Conservation (phyloP, 1,140 invertebrate genomes). For the Drosophila subobscura region DNA sequence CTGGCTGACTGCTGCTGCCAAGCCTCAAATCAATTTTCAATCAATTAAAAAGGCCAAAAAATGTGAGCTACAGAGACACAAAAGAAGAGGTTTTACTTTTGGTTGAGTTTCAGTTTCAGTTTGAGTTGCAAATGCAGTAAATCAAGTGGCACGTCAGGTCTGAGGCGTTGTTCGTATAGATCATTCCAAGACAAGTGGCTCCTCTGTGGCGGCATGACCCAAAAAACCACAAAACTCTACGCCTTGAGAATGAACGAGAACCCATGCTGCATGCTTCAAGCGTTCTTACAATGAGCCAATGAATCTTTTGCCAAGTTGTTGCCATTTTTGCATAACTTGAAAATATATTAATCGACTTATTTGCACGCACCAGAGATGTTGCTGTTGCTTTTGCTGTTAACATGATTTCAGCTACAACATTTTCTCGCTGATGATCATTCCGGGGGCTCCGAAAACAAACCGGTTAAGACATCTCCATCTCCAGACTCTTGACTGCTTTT, state of each 20-base stretch:
- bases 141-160: conserved; percentile 17
- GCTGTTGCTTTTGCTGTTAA: conserved; percentile 49
- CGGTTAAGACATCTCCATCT: conserved; percentile 49
- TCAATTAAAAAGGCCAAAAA: conserved; percentile 37
- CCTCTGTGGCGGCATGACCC: conserved; percentile 37
- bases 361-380: conserved; percentile 60
- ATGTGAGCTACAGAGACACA: conserved; percentile 32
- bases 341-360: conserved; percentile 72
- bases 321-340: conserved; percentile 58
- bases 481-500: conserved; percentile 43
- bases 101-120: conserved; percentile 4
- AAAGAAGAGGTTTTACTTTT: conserved; percentile 12
- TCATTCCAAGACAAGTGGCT: conserved; percentile 30
- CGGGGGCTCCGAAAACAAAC: conserved; percentile 17
- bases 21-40: conserved; percentile 56
- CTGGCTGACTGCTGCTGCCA: conserved; percentile 44
- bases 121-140: conserved; percentile 38
- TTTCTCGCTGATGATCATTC: conserved; percentile 23
- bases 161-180: conserved; percentile 29
- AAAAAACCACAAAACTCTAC: conserved; percentile 31
- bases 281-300: conserved; percentile 57
- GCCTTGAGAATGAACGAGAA: conserved; percentile 35
- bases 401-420: conserved; percentile 51
- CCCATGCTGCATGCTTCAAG: not conserved
- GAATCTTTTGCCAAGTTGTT: conserved; percentile 53